phyloP scores from a whole-genome alignment of 2,797 vertebrate genomes.

The Coluber constrictor region DNA sequence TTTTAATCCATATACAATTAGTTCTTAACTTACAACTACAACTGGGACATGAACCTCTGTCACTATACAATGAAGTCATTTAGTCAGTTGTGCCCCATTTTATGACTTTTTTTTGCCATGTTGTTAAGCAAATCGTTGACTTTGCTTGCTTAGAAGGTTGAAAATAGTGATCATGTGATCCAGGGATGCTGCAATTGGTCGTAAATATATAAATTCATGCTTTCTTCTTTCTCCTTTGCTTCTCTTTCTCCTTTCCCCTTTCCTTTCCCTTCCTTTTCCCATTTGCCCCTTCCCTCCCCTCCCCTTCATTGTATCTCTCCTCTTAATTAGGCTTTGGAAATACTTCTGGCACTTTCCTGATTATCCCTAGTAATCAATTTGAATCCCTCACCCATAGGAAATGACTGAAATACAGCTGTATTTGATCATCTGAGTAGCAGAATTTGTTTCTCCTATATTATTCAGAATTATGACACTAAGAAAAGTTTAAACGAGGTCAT shows the following conservation, averaged over 20 bases:
- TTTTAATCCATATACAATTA: background rate
- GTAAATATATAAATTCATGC: background rate
- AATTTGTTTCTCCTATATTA: slow-evolving; percentile 8
- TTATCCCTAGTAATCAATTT: background rate
- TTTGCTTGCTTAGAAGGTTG: background rate
- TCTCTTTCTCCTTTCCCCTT: background rate
- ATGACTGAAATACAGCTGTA: slow-evolving; percentile 13
- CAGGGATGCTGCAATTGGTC: background rate
- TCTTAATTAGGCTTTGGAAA: background rate
- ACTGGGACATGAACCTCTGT: background rate
- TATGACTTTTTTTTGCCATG: background rate
- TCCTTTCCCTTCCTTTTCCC: background rate
- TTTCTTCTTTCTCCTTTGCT: background rate
- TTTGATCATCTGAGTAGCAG: background rate
- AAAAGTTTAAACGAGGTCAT: slow-evolving; percentile 21
- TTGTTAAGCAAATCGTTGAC: background rate
- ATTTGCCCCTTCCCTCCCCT: background rate
- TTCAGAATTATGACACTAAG: background rate
- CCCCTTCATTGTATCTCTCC: background rate
- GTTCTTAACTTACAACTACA: background rate
- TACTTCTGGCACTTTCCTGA: slow-evolving; percentile 7
- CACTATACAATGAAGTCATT: background rate
- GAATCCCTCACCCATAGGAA: background rate
- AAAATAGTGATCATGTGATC: background rate
- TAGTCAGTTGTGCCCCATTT: background rate